Base-by-base conservation (phyloP, 2,797 vertebrate genomes). In the Urophycis tenuis region DNA sequence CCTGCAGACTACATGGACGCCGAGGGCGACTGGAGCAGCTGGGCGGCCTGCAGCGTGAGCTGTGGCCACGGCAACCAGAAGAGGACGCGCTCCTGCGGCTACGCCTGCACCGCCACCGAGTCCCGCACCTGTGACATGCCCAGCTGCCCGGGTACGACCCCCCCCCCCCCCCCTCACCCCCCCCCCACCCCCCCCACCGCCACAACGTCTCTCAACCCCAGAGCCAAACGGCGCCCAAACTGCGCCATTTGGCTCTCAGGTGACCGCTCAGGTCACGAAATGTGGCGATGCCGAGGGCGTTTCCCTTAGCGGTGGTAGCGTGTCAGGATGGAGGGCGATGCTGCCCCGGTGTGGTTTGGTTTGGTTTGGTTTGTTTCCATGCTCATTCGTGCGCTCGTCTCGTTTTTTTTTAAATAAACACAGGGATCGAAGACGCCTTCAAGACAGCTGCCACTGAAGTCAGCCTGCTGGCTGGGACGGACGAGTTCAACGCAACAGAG, bases 341-440 rank as follows among this genome's bases (percentile, higher is more conserved):
- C n/a, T n/a, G 15, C 10, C 6, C 17, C 39, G 12, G 39, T 49
- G 35, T 36, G 39, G 39, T 41, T 41, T n/a, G n/a, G 9, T 64
- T 77, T 80, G 12, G 78, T 82, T 72, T 85, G 77, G 71, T 74
- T 41, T 34, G 67, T 36, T 75, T 84, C 2, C 73, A 71, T 39
- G 30, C 76, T 49, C 73, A 53, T 78, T 80, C 49, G 49, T 87
- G 75, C 85, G 33, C 77, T 29, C 4, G 60, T 64, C n/a, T 64
- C 8, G n/a, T 25, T 3, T 64, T 29, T 41, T 11, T 41, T 39
- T 39, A 17, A 3, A 25, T 22, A 72, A n/a, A n/a, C 33, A 0
- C 75, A 99, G 97, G 97, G 84, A 96, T 99, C 10, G 97, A 99
- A 92, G 97, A 99, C 60, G 96, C 96, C 81, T 99, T 98, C 91